phyloP scores from a whole-genome alignment of 2,888 invertebrate species.

The Thymelicus sylvestris region DNA sequence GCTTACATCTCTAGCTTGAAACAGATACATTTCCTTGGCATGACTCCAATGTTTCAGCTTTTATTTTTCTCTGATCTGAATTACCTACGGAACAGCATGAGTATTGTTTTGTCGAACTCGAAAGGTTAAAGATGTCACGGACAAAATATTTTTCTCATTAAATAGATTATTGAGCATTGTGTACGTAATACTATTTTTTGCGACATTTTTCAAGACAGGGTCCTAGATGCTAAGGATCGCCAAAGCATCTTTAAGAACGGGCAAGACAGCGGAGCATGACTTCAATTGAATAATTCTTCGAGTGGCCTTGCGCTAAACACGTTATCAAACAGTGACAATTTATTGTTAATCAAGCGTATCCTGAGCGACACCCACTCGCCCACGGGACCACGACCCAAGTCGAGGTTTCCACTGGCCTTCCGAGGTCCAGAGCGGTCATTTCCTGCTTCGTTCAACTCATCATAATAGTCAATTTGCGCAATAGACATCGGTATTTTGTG shows the following conservation, averaged over 20 bases:
- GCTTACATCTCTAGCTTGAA: slow-evolving; percentile 10
- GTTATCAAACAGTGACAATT: slow-evolving; percentile 57
- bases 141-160: not conserved
- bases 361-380: slow-evolving; percentile 50
- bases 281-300: slow-evolving; percentile 60
- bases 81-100: slow-evolving; percentile 18
- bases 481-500: too few relatives aligned
- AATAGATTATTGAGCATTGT: not conserved
- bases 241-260: not conserved
- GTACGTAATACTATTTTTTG: not conserved
- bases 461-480: too few relatives aligned
- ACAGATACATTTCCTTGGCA: slow-evolving; percentile 23
- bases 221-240: not conserved
- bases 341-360: slow-evolving; percentile 57
- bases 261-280: slow-evolving; percentile 44
- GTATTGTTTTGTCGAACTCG: slow-evolving; percentile 11
- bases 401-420: slow-evolving; percentile 10
- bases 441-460: not conserved
- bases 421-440: not conserved
- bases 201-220: not conserved
- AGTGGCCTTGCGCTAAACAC: slow-evolving; percentile 53
- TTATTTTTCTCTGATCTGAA: slow-evolving; percentile 28
- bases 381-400: slow-evolving; percentile 42
- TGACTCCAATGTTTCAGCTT: slow-evolving; percentile 16
- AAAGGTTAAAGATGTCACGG: slow-evolving; percentile 24